Percentiles rank a stretch among this genome's conserved stretches.
These are phyloP conservation scores for Anguilla megastoma DNA, from an alignment of 2,797 vertebrate genomes.

Conservation along the genomic window DNA sequence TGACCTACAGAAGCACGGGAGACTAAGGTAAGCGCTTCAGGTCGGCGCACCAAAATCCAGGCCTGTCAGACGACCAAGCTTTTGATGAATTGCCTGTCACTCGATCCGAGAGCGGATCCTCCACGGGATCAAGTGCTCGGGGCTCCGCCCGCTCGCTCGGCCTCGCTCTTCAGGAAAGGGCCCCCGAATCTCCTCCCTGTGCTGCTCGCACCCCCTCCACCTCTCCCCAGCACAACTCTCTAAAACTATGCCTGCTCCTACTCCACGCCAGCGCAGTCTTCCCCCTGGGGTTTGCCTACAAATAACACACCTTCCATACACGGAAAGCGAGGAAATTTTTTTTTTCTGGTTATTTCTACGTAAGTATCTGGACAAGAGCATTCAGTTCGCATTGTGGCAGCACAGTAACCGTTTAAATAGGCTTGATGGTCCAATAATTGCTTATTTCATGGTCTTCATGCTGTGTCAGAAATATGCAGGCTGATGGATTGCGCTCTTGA, in stretches of 20 bases:
- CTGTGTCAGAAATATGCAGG: constrained; percentile 74
- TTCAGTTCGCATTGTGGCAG: constrained; percentile 27
- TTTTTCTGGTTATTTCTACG: constrained; percentile 18
- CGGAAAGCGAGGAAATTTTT: constrained; percentile 11
- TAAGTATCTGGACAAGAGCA: constrained; percentile 8
- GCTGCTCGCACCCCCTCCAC: not conserved
- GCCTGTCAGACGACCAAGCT: constrained; percentile 70
- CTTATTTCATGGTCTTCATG: constrained; percentile 82
- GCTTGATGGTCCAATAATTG: constrained; percentile 81
- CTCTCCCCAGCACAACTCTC: not conserved
- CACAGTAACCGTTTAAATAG: constrained; percentile 59
- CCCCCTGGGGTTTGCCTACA: constrained; percentile 39
- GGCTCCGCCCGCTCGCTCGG: not conserved
- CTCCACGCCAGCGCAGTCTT: constrained; percentile 28
- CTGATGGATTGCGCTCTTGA: constrained; percentile 76
- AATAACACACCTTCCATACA: constrained; percentile 29
- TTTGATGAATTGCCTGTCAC: constrained; percentile 79
- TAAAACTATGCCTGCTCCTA: not conserved
- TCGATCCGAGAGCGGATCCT: constrained; percentile 66
- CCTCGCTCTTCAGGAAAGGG: not conserved
- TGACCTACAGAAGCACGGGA: constrained; percentile 10
- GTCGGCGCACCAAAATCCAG: constrained; percentile 59
- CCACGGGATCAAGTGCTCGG: constrained; percentile 65
- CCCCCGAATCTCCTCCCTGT: not conserved
- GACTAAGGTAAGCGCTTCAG: constrained; percentile 28